Conservation (phyloP, 2,888 invertebrate genomes). For the Meiosimyza platycephala region DNA sequence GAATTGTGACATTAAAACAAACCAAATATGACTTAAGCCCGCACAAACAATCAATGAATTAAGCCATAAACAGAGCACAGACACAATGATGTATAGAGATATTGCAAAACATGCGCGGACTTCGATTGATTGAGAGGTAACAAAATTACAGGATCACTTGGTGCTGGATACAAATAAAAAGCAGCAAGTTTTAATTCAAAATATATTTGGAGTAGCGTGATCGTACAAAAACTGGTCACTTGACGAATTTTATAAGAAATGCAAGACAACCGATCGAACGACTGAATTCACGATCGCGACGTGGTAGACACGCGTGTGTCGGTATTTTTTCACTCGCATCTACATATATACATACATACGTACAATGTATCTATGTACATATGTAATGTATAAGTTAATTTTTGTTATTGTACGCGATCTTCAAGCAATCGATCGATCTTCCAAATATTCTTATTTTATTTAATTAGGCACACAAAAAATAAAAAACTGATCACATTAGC, state of each 20-base stretch:
- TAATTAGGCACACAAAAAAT: too few species aligned
- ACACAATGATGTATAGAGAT: too few species aligned
- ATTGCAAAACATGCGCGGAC: too few species aligned
- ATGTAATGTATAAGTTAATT: conserved; percentile 10
- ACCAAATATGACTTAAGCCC: background rate
- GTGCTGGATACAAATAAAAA: background rate
- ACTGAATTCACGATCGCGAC: conserved; percentile 13
- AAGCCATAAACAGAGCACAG: background rate
- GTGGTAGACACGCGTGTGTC: conserved; percentile 12
- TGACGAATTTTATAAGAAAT: conserved; percentile 2
- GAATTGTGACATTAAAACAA: too few species aligned
- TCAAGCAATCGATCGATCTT: too few species aligned
- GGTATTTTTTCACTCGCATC: background rate
- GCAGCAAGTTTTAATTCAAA: background rate
- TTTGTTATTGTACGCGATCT: background rate
- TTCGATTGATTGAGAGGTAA: background rate
- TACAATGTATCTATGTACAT: conserved; percentile 1
- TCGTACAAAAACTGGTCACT: background rate
- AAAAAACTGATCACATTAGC: too few species aligned
- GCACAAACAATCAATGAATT: conserved; percentile 3
- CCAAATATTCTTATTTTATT: too few species aligned
- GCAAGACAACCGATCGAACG: conserved; percentile 15
- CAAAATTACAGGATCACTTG: background rate
- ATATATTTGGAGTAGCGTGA: background rate
- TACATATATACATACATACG: conserved; percentile 11